A percentile compares a stretch with the other conserved stretches of the same genome.
Conservation (phyloP, 2,113 vertebrate genomes). For the Lagenorhynchus albirostris region DNA sequence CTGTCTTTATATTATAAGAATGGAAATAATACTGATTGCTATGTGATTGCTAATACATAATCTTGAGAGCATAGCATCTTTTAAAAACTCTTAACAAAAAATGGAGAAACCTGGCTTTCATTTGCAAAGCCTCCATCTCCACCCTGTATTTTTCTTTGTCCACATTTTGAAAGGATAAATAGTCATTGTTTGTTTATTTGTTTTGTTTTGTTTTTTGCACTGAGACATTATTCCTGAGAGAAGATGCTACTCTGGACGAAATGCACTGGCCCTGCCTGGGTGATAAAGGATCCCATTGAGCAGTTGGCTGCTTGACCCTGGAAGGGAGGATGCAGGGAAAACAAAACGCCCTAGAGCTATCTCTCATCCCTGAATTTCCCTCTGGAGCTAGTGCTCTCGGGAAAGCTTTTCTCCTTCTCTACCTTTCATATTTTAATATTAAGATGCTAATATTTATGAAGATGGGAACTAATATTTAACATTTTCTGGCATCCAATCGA, state of each 20-base stretch:
- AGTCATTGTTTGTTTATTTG: not conserved
- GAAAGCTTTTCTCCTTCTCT: not conserved
- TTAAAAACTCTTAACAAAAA: not conserved
- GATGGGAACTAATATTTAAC: not conserved
- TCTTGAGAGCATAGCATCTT: not conserved
- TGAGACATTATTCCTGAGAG: not conserved
- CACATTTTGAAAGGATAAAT: not conserved
- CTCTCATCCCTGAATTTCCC: not conserved
- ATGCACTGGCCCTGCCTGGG: not conserved
- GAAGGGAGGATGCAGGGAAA: too few species aligned
- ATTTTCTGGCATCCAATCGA: not conserved
- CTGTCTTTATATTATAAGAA: not conserved
- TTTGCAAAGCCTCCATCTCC: not conserved
- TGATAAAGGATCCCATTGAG: not conserved
- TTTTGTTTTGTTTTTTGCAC: not conserved
- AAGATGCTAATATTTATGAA: not conserved
- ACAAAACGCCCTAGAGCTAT: accelerated
- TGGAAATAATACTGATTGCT: not conserved
- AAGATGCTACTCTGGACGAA: not conserved
- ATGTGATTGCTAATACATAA: not conserved
- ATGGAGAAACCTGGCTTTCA: not conserved
- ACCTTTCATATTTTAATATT: not conserved
- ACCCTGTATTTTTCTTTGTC: not conserved
- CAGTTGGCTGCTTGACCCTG: not conserved
- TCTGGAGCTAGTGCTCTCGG: not conserved